A percentile compares a stretch with the other conserved stretches of the same genome.
Evolutionary conservation across 2,888 invertebrate species (phyloP).

Genomic region (Aphelenchoides bicaudatus): DNA sequence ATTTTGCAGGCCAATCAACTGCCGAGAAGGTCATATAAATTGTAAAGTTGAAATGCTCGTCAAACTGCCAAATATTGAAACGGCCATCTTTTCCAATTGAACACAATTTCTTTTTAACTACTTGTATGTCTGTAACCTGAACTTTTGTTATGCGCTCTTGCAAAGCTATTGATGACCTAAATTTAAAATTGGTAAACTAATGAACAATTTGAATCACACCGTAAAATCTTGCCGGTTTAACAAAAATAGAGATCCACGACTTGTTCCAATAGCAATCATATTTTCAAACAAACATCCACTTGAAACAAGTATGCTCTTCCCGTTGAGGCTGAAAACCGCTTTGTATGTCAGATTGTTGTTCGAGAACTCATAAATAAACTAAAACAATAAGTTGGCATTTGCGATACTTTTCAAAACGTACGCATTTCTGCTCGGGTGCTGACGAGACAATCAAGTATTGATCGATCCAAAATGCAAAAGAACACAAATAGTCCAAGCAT

Average conservation of each 20-base stretch:
- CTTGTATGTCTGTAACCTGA: conserved; percentile 4
- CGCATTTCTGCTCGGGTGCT: no score
- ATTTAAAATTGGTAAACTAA: conserved; percentile 5
- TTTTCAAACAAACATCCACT: background rate
- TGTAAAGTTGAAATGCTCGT: no score
- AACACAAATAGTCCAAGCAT: no score
- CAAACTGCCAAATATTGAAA: conserved; percentile 14
- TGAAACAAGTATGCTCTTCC: no score
- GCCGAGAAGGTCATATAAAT: background rate
- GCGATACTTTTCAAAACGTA: no score
- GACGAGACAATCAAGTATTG: no score
- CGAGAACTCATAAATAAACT: no score
- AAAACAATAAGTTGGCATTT: no score
- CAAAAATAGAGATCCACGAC: background rate
- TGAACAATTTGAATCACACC: background rate
- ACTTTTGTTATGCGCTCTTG: conserved; percentile 1
- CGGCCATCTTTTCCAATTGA: conserved; percentile 21
- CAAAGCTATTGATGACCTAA: background rate
- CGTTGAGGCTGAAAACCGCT: no score
- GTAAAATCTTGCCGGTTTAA: background rate
- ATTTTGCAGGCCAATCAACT: conserved; percentile 22
- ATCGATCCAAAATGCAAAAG: no score
- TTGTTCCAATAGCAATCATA: background rate
- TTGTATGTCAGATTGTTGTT: no score
- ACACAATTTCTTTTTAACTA: background rate